Conservation (phyloP, 2,113 vertebrate species). For the Hemibagrus wyckioides region DNA sequence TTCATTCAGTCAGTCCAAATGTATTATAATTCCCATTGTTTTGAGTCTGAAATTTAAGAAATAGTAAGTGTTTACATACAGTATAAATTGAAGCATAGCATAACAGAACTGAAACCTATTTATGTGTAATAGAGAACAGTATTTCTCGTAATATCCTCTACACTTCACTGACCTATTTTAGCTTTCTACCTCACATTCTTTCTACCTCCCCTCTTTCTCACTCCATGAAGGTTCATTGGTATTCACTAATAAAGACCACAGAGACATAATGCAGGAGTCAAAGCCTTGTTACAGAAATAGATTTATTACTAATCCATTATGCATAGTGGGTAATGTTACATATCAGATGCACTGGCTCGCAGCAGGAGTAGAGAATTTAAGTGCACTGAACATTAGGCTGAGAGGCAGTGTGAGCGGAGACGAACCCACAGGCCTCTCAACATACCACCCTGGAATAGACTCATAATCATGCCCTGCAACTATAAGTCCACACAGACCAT, state of each 20-base stretch:
- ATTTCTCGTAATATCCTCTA: conserved; percentile 37
- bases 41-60: conserved; percentile 11
- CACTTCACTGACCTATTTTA: conserved; percentile 30
- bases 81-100: background rate
- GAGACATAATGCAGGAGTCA: conserved; percentile 51
- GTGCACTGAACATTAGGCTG: conserved; percentile 52
- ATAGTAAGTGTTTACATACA: background rate
- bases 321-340: conserved; percentile 57
- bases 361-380: conserved; percentile 47
- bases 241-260: conserved; percentile 56
- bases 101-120: background rate
- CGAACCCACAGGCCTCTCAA: conserved; percentile 42
- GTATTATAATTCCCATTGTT: background rate
- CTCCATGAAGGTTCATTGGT: conserved; percentile 44
- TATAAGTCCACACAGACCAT: conserved; percentile 25
- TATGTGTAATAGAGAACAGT: conserved; percentile 13
- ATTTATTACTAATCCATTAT: conserved; percentile 60
- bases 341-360: conserved; percentile 52
- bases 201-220: conserved; percentile 22
- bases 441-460: conserved; percentile 52
- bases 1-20: background rate
- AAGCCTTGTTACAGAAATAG: conserved; percentile 54
- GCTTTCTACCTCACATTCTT: conserved; percentile 30
- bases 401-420: conserved; percentile 40
- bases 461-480: conserved; percentile 40